These are phyloP conservation scores for Disparrhopalites patrizii DNA, from an alignment of 2,888 invertebrate species.

Conservation along the genomic window DNA sequence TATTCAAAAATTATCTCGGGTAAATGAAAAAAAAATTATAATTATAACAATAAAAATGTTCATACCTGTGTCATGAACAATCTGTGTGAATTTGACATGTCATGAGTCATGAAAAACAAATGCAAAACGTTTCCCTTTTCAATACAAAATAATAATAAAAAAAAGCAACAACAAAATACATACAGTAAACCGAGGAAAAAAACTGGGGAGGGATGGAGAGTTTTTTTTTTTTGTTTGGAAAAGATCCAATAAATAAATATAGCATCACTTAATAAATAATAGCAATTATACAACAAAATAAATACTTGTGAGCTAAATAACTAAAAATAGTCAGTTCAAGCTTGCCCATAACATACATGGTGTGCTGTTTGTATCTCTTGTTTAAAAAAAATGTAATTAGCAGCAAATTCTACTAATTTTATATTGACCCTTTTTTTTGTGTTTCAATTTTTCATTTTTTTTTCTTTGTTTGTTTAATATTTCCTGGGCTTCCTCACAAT, in stretches of 20 bases:
- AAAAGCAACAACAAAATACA: no score
- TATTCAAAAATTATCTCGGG: no score
- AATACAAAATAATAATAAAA: no score
- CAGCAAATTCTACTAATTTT: background rate
- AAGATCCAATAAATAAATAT: background rate
- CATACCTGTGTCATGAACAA: no score
- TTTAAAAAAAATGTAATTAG: background rate
- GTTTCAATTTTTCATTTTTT: background rate
- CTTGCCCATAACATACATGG: slow-evolving; percentile 17
- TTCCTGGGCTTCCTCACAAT: slow-evolving; percentile 64
- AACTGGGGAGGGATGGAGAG: no score
- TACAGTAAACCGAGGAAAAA: no score
- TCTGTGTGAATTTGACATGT: no score
- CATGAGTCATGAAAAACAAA: no score
- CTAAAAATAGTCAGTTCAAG: slow-evolving; percentile 30
- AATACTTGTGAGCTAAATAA: slow-evolving; percentile 18
- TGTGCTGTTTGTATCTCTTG: background rate
- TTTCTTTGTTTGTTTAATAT: slow-evolving; percentile 15
- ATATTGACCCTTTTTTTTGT: background rate
- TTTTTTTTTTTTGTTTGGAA: no score
- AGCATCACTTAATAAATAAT: background rate
- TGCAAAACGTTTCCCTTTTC: no score
- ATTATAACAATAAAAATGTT: no score
- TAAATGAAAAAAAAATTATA: no score
- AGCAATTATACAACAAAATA: background rate